Evolutionary conservation across 1,140 invertebrate species (phyloP).

Genomic region (Thaumetopoea pityocampa): DNA sequence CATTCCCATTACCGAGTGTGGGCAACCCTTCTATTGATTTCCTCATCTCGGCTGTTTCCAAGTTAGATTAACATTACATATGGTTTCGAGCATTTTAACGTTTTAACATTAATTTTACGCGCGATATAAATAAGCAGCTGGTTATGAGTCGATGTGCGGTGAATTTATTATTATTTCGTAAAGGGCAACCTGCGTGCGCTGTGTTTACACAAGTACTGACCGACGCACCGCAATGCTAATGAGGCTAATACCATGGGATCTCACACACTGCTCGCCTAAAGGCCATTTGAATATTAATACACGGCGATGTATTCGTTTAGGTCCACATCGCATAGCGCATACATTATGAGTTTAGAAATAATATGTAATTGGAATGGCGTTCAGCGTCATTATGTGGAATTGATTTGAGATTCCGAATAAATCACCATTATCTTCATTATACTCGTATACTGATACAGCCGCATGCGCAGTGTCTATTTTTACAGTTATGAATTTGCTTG

Average conservation of each 20-base stretch:
- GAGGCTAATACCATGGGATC: constrained; percentile 51
- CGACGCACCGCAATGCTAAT: constrained; percentile 45
- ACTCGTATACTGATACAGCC: constrained; percentile 6
- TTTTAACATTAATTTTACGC: constrained; percentile 4
- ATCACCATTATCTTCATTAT: constrained; percentile 20
- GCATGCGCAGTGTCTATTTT: constrained; percentile 7
- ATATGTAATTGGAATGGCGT: constrained; percentile 24
- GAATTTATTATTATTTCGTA: constrained; percentile 24
- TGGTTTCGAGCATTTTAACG: constrained; percentile 4
- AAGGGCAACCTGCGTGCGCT: constrained; percentile 21
- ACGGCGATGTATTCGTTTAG: constrained; percentile 43
- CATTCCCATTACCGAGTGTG: no score
- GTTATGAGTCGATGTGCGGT: constrained; percentile 13
- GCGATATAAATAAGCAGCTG: constrained; percentile 25
- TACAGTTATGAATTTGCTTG: constrained; percentile 10
- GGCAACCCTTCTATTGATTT: no score
- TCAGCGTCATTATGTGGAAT: constrained; percentile 21
- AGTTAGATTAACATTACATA: no score
- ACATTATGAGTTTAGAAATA: constrained; percentile 49
- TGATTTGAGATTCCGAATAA: constrained; percentile 15
- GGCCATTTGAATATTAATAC: constrained; percentile 70
- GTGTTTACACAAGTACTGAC: constrained; percentile 24
- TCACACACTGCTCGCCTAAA: constrained; percentile 43
- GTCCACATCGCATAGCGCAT: constrained; percentile 38
- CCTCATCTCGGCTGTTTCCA: no score